A percentile compares a stretch with the other conserved stretches of the same genome.
Evolutionary conservation across 2,113 vertebrate species (phyloP).

Genomic region (Turdus rufiventris): DNA sequence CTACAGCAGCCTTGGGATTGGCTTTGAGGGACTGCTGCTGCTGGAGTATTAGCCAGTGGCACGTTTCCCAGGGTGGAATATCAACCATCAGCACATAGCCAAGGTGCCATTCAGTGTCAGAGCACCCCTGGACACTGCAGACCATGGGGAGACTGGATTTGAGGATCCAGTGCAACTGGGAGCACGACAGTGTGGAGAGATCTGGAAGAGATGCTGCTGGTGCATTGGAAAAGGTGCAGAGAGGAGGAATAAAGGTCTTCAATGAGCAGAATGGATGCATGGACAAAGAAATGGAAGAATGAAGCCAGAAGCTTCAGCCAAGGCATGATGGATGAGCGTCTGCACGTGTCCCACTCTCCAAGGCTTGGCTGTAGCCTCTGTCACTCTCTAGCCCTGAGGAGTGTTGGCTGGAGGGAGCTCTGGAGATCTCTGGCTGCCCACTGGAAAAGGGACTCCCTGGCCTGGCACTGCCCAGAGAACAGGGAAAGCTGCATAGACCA

Average conservation of each 20-base stretch:
- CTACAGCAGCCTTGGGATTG: not conserved
- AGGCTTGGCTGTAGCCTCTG: not conserved
- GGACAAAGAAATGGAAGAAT: not conserved
- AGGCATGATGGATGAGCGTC: not conserved
- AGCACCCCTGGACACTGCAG: not conserved
- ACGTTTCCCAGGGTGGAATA: not conserved
- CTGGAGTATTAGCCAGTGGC: not conserved
- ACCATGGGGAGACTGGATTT: accelerated
- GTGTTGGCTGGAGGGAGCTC: not conserved
- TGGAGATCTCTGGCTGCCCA: not conserved
- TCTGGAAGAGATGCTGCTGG: not conserved
- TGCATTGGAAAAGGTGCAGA: not conserved
- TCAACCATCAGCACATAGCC: not conserved
- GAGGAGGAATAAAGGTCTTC: not conserved
- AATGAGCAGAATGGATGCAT: not conserved
- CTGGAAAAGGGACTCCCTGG: not conserved
- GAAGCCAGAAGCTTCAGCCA: not conserved
- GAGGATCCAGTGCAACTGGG: not conserved
- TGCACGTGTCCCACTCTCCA: accelerated
- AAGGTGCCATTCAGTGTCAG: accelerated
- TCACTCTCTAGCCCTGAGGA: not conserved
- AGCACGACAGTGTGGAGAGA: no score
- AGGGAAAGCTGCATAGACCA: accelerated
- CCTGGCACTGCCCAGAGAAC: not conserved
- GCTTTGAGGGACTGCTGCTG: not conserved